Conservation (phyloP, 2,797 vertebrate species). For the Danionella dracula region DNA sequence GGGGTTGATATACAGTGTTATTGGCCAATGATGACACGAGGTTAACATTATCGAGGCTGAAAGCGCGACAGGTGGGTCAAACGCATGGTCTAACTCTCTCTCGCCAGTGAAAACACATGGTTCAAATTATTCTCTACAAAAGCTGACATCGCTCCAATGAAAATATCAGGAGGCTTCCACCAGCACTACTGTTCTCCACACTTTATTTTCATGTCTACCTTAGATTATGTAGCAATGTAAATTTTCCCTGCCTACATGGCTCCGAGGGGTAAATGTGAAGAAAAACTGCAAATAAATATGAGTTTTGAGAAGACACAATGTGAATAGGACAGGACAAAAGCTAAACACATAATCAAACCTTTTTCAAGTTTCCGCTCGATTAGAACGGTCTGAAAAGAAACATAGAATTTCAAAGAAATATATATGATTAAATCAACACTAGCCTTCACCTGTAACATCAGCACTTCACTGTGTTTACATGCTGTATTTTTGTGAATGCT, state of each 20-base stretch:
- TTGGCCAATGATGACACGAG: conserved; percentile 70
- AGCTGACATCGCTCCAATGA: conserved; percentile 74
- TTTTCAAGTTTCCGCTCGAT: not conserved
- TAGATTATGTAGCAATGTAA: conserved; percentile 54
- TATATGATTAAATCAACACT: conserved; percentile 49
- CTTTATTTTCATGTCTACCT: conserved; percentile 59
- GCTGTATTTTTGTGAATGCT: conserved; percentile 45
- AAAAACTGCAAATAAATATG: conserved; percentile 47
- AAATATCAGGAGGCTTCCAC: conserved; percentile 50
- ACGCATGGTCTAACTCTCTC: conserved; percentile 77
- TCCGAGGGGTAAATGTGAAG: conserved; percentile 45
- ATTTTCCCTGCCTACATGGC: conserved; percentile 43
- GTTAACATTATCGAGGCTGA: conserved; percentile 73
- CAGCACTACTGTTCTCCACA: conserved; percentile 54
- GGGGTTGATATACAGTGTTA: conserved; percentile 1
- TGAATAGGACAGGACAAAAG: conserved; percentile 41
- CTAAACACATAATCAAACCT: conserved; percentile 36
- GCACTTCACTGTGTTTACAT: conserved; percentile 36
- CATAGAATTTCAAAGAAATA: conserved; percentile 44
- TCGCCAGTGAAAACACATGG: conserved; percentile 76
- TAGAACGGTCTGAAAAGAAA: not conserved
- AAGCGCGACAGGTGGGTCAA: conserved; percentile 86
- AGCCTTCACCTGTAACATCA: conserved; percentile 46
- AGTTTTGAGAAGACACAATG: conserved; percentile 34
- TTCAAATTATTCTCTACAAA: conserved; percentile 83